These are phyloP conservation scores for Gasterosteus aculeatus DNA, from an alignment of 2,113 vertebrate genomes.

Conservation along the genomic window DNA sequence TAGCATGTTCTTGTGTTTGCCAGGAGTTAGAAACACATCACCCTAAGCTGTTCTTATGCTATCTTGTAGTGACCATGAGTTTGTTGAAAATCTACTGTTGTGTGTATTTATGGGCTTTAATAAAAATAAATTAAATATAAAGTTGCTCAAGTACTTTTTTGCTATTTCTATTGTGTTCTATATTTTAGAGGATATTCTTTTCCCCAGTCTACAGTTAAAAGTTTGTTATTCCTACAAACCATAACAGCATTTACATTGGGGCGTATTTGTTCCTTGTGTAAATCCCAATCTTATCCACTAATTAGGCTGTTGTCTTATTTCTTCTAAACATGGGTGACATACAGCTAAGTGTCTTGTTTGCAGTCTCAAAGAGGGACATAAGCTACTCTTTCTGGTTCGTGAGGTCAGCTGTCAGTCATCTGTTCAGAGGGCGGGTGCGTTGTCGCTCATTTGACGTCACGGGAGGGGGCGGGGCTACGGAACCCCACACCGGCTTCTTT, in stretches of 20 bases:
- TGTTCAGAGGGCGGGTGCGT: background rate
- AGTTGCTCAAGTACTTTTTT: background rate
- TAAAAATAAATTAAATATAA: background rate
- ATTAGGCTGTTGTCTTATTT: background rate
- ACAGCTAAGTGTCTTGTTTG: background rate
- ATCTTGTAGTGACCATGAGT: background rate
- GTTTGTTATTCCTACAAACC: background rate
- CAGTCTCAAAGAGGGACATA: background rate
- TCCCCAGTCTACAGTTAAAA: background rate
- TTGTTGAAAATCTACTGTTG: background rate
- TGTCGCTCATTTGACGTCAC: slow-evolving; percentile 47
- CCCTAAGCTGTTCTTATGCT: background rate
- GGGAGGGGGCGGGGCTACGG: background rate
- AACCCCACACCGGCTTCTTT: background rate
- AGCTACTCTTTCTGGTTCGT: background rate
- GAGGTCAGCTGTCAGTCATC: too few relatives aligned
- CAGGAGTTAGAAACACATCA: background rate
- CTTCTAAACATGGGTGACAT: background rate
- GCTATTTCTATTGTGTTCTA: too few relatives aligned
- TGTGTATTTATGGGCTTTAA: background rate
- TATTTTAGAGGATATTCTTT: background rate
- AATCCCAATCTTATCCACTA: background rate
- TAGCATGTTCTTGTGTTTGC: background rate
- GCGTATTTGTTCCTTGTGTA: background rate
- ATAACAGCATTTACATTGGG: background rate